Conservation (phyloP, 2,797 vertebrate species). For the Oryzias dopingdopingensis region DNA sequence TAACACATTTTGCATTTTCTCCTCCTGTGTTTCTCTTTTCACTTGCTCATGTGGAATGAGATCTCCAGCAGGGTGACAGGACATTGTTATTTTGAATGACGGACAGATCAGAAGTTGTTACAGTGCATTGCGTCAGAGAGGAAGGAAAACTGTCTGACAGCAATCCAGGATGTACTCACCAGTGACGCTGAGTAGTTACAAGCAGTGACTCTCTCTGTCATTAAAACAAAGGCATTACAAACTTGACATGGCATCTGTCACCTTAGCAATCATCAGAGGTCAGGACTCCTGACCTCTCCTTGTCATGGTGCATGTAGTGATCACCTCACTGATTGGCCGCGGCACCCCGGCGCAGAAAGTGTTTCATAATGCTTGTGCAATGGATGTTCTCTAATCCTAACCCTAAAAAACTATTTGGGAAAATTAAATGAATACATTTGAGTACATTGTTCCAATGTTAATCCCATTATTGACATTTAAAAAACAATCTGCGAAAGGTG, state of each 20-base stretch:
- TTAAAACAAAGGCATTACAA: slow-evolving; percentile 68
- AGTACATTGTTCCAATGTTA: too few species aligned
- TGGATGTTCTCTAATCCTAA: slow-evolving; percentile 2
- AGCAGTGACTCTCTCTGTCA: slow-evolving; percentile 61
- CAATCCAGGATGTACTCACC: slow-evolving; percentile 49
- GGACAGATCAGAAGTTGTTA: slow-evolving; percentile 61
- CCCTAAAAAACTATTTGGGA: too few species aligned
- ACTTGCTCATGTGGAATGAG: slow-evolving; percentile 24
- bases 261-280: slow-evolving; percentile 67
- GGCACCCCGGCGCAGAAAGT: slow-evolving; percentile 32
- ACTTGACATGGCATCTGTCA: slow-evolving; percentile 75
- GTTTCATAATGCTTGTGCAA: slow-evolving; percentile 41
- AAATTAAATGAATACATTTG: too few species aligned
- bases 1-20: slow-evolving; percentile 24
- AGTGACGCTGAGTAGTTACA: slow-evolving; percentile 32
- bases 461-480: too few species aligned
- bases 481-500: too few species aligned
- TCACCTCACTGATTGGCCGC: slow-evolving; percentile 52
- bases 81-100: slow-evolving; percentile 65
- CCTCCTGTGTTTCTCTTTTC: slow-evolving; percentile 22
- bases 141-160: slow-evolving; percentile 56
- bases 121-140: slow-evolving; percentile 63
- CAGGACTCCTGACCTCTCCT: slow-evolving; percentile 68
- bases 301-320: slow-evolving; percentile 60
- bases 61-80: slow-evolving; percentile 19